Base-by-base conservation (phyloP, 2,888 invertebrate species). In the Euproctis similis region DNA sequence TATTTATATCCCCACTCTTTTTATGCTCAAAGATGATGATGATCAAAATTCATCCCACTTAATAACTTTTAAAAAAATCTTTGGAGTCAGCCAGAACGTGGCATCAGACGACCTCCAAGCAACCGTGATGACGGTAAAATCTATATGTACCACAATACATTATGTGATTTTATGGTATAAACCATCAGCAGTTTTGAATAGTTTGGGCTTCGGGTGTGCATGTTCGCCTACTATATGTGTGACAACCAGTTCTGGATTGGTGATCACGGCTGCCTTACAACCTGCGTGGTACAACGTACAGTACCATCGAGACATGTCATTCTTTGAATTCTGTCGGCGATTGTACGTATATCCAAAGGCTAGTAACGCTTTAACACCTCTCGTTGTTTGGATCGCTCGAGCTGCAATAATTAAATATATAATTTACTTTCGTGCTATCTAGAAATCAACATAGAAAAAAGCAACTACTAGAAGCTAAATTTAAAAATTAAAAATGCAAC, bases 301-400 rank as follows among this genome's bases (percentile, higher is more conserved):
- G 20, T 47, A 50, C 51, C 51, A 52, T 4, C 41, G 27, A 9
- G 21, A 39, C 4, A 33, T 26, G 7, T 30, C 25, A 17, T 33
- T 17, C 20, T 27, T 38, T 1, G 36, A 30, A n/a, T 24, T 28
- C 4, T 44, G 33, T 13, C 49, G 45, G 9, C 55, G 42, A 34
- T 62, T 62, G 46, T 53, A 66, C 7, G 51, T 43, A 24, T 47
- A 50, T 2, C 41, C 36, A 5, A 43, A 29, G 1, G 39, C 26
- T 8, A 39, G 31, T 23, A 39, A 28, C 10, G 26, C 28, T 5
- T 26, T 29, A 8, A 31, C 26, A 2, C 47, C 43, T 19, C 32
- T 32, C 0, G 13, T 7, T 30, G 31, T 40, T 14, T 12, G 21
- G 8, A 47, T 40, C 3, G 46, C 12, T 16, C 23, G 12, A 18